Evolutionary conservation across 2,888 invertebrate species (phyloP).

Genomic region (Drosophila anomalata): DNA sequence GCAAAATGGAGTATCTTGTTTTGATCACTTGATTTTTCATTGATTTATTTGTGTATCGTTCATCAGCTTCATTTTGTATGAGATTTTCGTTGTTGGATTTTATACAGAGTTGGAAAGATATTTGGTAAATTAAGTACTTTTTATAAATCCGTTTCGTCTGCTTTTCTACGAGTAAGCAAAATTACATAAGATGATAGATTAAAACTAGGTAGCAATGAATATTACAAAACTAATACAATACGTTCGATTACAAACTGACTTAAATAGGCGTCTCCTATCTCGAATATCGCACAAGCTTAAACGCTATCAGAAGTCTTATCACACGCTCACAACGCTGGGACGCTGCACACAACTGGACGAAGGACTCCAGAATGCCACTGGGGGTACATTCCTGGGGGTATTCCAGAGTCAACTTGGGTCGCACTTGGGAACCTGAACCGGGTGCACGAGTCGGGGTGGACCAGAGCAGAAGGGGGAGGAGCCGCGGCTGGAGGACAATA

Average conservation of each 20-base stretch:
- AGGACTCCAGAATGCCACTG: background rate
- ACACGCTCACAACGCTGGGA: constrained; percentile 66
- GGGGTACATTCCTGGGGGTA: background rate
- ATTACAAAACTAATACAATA: constrained; percentile 76
- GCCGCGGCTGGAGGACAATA: constrained; percentile 77
- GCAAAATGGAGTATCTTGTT: constrained; percentile 34
- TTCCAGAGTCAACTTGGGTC: constrained; percentile 28
- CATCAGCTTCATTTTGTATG: constrained; percentile 63
- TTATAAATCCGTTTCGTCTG: constrained; percentile 76
- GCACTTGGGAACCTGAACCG: too few species aligned
- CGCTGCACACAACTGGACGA: constrained; percentile 41
- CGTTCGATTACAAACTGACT: constrained; percentile 78
- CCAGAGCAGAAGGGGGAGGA: constrained; percentile 76
- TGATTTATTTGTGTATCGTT: constrained; percentile 53
- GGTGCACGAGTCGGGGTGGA: constrained; percentile 73
- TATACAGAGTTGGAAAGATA: constrained; percentile 66
- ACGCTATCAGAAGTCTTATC: constrained; percentile 73
- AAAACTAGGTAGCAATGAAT: constrained; percentile 69
- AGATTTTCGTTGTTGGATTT: constrained; percentile 42
- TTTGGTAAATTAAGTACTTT: constrained; percentile 79
- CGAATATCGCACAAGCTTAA: constrained; percentile 60
- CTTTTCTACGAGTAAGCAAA: constrained; percentile 62
- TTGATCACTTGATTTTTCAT: constrained; percentile 63
- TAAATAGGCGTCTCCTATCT: constrained; percentile 60
- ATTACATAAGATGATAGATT: constrained; percentile 35